phyloP scores from a whole-genome alignment of 2,797 vertebrate species.

The Argyrosomus regius region DNA sequence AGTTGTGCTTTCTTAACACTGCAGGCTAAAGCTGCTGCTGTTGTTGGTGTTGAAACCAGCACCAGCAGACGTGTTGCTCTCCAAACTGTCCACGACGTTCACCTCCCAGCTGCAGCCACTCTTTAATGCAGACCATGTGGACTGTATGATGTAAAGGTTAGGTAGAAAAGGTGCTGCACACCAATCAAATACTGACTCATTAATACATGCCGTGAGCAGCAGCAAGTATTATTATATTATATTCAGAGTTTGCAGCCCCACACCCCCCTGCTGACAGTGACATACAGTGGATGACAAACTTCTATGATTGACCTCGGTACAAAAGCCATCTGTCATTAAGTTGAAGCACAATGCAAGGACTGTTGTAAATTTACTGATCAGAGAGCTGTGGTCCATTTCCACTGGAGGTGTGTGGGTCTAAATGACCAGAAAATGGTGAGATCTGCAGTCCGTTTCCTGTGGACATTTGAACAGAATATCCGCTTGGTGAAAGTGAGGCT shows the following conservation, averaged over 20 bases:
- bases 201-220: conserved; percentile 7
- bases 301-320: neutral
- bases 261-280: neutral
- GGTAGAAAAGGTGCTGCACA: conserved; percentile 9
- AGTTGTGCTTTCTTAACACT: conserved; percentile 52
- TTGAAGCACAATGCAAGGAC: conserved; percentile 22
- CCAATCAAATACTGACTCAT: conserved; percentile 4
- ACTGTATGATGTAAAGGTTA: neutral
- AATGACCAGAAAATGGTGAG: neutral
- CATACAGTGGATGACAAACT: conserved; percentile 14
- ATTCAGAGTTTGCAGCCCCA: neutral
- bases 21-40: neutral
- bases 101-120: conserved; percentile 16
- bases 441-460: conserved; percentile 34
- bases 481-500: neutral
- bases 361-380: conserved; percentile 9
- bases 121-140: neutral
- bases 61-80: no score
- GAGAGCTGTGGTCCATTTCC: conserved; percentile 28
- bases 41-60: no score
- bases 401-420: neutral
- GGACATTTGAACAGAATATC: conserved; percentile 20
- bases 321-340: conserved; percentile 21
- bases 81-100: neutral
- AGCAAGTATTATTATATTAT: neutral